Evolutionary conservation across 2,113 vertebrate species (phyloP), one percentile per base, ranked within the genome.

Genomic region (Greenwoodochromis staneri): DNA sequence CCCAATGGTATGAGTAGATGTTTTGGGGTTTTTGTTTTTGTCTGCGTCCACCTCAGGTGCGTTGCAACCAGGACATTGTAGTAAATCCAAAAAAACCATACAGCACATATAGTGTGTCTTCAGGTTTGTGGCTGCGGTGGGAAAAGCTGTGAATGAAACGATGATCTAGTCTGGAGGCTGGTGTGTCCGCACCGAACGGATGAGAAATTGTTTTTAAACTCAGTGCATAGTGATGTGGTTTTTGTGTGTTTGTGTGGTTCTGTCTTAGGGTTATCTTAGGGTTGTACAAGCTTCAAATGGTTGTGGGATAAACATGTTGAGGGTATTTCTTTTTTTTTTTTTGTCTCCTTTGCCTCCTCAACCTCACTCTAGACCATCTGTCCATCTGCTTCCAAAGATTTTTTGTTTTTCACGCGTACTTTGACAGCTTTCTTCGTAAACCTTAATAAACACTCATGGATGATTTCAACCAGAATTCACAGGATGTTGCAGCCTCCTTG

Each of bases 141-240:
- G 53, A 66, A 88, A 95, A 95, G 92, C 95, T 96, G 95, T 95
- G 96, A 96, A 95, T 88, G 93, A 89, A 94, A 38, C 80, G 45
- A 86, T 90, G 92, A 91, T 82, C 78, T 55, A 83, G 85, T 87
- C 73, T 49, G 88, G 76, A 80, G 57, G 85, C 89, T 85, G 9
- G 83, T 83, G 49, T 89, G 73, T 93, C 89, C 80, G 36, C 82
- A 49, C 53, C 38, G 38, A 86, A 71, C n/a, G 86, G 85, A 88
- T 83, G 84, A 82, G 47, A 31, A 40, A 84, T 90, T 90, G 88
- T 91, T 91, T 88, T 91, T 87, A 86, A 88, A 89, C 16, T 54
- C 16, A 49, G 88, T 93, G 85, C 84, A 51, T 91, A 85, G 94
- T 93, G 63, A 90, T 17, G 90, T 93, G 83, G 78, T 87, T 85